Conservation (phyloP, 1,140 invertebrate genomes). For the Pseudomyrmex sp. region DNA sequence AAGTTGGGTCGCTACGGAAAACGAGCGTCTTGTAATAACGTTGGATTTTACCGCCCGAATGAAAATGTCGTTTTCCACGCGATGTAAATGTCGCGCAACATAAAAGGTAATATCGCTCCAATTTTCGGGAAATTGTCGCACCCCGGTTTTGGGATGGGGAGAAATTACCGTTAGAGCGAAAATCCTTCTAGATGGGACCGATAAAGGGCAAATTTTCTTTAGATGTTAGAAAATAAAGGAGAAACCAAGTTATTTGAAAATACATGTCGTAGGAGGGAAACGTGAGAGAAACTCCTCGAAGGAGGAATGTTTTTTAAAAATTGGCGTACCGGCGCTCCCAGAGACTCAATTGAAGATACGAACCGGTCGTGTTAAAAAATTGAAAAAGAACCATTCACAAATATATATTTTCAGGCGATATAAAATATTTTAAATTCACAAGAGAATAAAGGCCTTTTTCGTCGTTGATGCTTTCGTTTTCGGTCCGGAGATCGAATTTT, state of each 20-base stretch:
- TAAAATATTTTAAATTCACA: conserved; percentile 1
- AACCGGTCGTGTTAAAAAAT: neutral
- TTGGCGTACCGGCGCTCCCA: neutral
- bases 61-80: neutral
- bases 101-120: neutral
- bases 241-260: neutral
- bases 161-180: neutral
- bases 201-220: neutral
- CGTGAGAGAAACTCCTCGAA: neutral
- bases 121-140: conserved; percentile 9
- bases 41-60: conserved; percentile 8
- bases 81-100: neutral
- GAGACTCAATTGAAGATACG: conserved; percentile 1
- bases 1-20: conserved; percentile 2
- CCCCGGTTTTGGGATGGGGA: neutral
- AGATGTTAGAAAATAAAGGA: neutral
- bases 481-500: conserved; percentile 8
- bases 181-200: neutral
- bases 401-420: neutral
- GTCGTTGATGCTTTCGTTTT: no score
- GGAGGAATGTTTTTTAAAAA: neutral
- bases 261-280: neutral
- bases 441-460: neutral
- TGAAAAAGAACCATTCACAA: neutral
- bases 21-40: conserved; percentile 14